Conservation (phyloP, 1,140 invertebrate genomes). For the Agrilus planipennis region DNA sequence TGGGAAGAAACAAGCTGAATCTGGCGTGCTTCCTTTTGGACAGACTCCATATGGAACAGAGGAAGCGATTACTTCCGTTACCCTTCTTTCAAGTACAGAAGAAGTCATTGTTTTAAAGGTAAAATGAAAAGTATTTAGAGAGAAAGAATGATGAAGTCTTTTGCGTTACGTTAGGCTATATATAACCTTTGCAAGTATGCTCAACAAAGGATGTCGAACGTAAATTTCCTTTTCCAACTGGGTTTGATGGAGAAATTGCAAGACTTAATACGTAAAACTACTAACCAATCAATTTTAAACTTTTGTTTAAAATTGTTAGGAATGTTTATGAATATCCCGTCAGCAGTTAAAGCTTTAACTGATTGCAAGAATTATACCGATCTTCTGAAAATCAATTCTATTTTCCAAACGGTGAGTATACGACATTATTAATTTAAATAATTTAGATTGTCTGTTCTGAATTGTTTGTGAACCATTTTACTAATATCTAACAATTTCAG, state of each 20-base stretch:
- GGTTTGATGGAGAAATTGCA: background rate
- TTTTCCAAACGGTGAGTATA: background rate
- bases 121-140: too few species aligned
- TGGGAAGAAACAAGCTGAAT: too few species aligned
- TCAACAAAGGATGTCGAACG: background rate
- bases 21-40: background rate
- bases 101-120: background rate
- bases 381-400: background rate
- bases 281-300: background rate
- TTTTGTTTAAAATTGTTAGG: constrained; percentile 4
- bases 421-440: too few species aligned
- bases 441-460: too few species aligned
- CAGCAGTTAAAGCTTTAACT: background rate
- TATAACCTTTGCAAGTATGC: background rate
- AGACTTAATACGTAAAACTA: background rate
- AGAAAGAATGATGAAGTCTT: too few species aligned
- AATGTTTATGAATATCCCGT: background rate
- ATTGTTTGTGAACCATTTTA: too few species aligned
- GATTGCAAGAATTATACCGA: background rate
- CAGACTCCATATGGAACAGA: constrained; percentile 1
- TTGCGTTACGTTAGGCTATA: too few species aligned
- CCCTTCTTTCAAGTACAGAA: background rate
- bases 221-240: background rate
- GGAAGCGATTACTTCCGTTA: background rate
- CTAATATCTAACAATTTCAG: too few species aligned